Percentiles rank a stretch among this genome's conserved stretches.
phyloP scores from a whole-genome alignment of 23 tunicate species.

The Halocynthia roretzi region DNA sequence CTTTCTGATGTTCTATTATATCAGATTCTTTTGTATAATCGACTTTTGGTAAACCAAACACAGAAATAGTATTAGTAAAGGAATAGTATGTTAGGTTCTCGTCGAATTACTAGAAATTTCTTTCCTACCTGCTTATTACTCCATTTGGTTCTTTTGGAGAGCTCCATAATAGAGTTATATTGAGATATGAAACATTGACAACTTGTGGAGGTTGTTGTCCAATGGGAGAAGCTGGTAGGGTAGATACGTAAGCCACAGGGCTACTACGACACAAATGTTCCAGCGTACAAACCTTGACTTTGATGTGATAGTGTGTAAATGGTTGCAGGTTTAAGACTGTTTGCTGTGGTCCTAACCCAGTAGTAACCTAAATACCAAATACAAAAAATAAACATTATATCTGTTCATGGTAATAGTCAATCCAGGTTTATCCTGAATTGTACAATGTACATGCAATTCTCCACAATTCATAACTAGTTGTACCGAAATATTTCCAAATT shows the following conservation, averaged over 20 bases:
- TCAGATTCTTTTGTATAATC: no score
- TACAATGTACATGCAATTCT: no score
- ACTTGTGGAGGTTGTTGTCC: conserved; percentile 61
- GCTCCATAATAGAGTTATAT: conserved; percentile 56
- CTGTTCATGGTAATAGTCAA: no score
- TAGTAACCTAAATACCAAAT: conserved; percentile 34
- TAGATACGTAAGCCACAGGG: conserved; percentile 50
- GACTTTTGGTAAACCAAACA: no score
- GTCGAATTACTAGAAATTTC: no score
- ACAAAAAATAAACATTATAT: no score
- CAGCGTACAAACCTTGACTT: conserved; percentile 63
- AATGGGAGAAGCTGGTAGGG: conserved; percentile 78
- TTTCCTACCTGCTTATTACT: conserved; percentile 45
- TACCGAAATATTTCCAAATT: no score
- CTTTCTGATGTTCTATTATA: no score
- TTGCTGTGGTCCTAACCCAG: conserved; percentile 27
- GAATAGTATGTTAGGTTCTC: no score
- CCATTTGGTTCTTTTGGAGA: conserved; percentile 60
- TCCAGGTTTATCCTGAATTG: no score
- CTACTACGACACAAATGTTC: conserved; percentile 48
- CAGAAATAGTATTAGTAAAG: no score
- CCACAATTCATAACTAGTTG: no score
- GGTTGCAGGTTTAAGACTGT: conserved; percentile 45
- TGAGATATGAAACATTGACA: conserved; percentile 10
- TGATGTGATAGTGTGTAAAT: conserved; percentile 53